Percentiles rank a stretch among this genome's conserved stretches.
Evolutionary conservation across 2,888 invertebrate species (phyloP).

Genomic region (Lampropteryx suffumata): DNA sequence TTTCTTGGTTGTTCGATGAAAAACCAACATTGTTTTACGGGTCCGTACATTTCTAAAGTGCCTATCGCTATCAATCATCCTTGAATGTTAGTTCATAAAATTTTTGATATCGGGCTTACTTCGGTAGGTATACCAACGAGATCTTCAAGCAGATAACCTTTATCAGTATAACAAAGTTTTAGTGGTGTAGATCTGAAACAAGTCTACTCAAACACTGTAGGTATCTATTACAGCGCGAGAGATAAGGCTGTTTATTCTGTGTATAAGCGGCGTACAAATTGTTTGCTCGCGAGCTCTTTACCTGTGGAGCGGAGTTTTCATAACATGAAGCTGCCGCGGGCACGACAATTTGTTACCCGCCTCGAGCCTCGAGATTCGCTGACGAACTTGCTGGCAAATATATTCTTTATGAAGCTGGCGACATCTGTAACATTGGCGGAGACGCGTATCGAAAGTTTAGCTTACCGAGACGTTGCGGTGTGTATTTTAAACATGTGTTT

Average conservation of each 20-base stretch:
- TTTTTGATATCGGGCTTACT: conserved; percentile 2
- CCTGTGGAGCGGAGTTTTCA: conserved; percentile 72
- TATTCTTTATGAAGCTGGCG: conserved; percentile 54
- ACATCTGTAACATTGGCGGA: conserved; percentile 33
- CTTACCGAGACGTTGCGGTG: neutral
- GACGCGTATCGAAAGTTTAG: conserved; percentile 7
- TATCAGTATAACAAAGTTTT: conserved; percentile 21
- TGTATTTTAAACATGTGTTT: conserved; percentile 14
- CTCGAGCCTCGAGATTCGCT: conserved; percentile 61
- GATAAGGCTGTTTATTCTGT: conserved; percentile 73
- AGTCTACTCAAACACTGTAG: conserved; percentile 49
- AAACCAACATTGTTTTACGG: conserved; percentile 10
- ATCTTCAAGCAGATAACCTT: conserved; percentile 1
- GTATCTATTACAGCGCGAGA: conserved; percentile 54
- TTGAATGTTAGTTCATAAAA: conserved; percentile 1
- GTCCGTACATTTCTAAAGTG: conserved; percentile 1
- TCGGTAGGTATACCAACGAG: neutral
- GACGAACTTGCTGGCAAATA: conserved; percentile 65
- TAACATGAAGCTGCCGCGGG: conserved; percentile 69
- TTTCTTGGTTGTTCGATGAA: conserved; percentile 8
- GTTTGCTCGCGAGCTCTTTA: conserved; percentile 69
- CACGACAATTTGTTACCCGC: conserved; percentile 71
- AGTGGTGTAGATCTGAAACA: conserved; percentile 41
- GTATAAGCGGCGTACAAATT: conserved; percentile 75
- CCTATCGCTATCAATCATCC: conserved; percentile 5